Evolutionary conservation across 2,888 invertebrate species (phyloP).

Genomic region (Apeira syringaria): DNA sequence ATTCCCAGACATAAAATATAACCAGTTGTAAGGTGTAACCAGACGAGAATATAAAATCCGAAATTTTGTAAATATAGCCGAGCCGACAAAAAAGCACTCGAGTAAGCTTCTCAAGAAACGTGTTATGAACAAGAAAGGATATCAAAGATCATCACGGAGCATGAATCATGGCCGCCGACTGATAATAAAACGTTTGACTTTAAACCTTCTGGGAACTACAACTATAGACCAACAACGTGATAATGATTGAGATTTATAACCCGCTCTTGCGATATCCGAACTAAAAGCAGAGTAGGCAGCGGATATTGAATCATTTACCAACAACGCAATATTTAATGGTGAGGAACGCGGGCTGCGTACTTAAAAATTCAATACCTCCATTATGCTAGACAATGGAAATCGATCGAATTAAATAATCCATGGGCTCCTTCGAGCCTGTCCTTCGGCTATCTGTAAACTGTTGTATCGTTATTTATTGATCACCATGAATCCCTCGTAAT

Average conservation of each 20-base stretch:
- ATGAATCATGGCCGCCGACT: conserved; percentile 59
- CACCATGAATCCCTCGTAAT: conserved; percentile 25
- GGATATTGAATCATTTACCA: conserved; percentile 28
- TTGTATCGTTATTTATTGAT: conserved; percentile 26
- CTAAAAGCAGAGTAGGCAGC: conserved; percentile 9
- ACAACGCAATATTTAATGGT: conserved; percentile 40
- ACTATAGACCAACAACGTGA: conserved; percentile 43
- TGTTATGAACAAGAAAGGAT: conserved; percentile 57
- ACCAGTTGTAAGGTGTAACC: too few relatives aligned
- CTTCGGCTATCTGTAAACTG: conserved; percentile 21
- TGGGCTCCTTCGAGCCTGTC: conserved; percentile 29
- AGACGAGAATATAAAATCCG: conserved; percentile 9
- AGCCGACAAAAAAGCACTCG: conserved; percentile 33
- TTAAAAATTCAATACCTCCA: conserved; percentile 49
- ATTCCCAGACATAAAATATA: too few relatives aligned
- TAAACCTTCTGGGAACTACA: conserved; percentile 65
- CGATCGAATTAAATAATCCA: conserved; percentile 53
- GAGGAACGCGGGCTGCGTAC: conserved; percentile 35
- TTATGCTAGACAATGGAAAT: conserved; percentile 43
- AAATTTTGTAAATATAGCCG: conserved; percentile 22
- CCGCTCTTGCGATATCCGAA: conserved; percentile 13
- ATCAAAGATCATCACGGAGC: conserved; percentile 63
- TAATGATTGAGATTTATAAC: conserved; percentile 31
- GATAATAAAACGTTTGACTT: conserved; percentile 52
- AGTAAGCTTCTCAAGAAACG: conserved; percentile 40